Evolutionary conservation across 2,113 vertebrate genomes (phyloP).

Genomic region (Stegostoma tigrinum): DNA sequence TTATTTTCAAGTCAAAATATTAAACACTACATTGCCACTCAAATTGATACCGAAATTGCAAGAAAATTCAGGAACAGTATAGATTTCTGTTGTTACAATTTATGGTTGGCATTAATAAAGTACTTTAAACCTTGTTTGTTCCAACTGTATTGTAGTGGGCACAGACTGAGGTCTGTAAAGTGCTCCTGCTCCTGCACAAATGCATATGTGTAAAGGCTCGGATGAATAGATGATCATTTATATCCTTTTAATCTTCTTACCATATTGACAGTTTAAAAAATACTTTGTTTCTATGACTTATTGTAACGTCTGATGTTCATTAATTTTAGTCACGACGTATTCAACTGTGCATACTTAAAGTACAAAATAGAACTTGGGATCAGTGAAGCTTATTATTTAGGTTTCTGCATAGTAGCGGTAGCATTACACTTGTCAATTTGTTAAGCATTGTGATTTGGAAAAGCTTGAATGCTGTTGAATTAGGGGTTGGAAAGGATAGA

Average conservation of each 20-base stretch:
- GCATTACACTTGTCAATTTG: background rate
- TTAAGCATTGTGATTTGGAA: background rate
- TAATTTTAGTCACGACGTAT: background rate
- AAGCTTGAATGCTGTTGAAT: conserved; percentile 10
- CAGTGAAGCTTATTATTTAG: background rate
- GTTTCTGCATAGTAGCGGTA: background rate
- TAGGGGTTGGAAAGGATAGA: background rate
- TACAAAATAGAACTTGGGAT: background rate
- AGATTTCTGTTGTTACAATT: background rate
- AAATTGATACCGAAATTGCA: background rate
- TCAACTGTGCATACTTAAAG: background rate
- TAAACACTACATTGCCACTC: background rate
- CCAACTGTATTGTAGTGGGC: background rate
- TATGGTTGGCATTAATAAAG: background rate
- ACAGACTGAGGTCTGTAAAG: background rate
- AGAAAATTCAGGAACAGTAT: background rate
- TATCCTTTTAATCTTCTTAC: background rate
- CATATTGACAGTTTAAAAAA: background rate
- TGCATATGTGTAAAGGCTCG: background rate
- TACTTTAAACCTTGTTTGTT: background rate
- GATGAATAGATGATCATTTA: background rate
- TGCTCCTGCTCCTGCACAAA: background rate
- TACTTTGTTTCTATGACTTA: background rate
- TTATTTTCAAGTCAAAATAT: background rate
- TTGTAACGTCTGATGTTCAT: background rate